Evolutionary conservation across 2,888 invertebrate genomes (phyloP), one percentile per base, ranked within the genome.

Genomic region (Lycaena phlaeas): DNA sequence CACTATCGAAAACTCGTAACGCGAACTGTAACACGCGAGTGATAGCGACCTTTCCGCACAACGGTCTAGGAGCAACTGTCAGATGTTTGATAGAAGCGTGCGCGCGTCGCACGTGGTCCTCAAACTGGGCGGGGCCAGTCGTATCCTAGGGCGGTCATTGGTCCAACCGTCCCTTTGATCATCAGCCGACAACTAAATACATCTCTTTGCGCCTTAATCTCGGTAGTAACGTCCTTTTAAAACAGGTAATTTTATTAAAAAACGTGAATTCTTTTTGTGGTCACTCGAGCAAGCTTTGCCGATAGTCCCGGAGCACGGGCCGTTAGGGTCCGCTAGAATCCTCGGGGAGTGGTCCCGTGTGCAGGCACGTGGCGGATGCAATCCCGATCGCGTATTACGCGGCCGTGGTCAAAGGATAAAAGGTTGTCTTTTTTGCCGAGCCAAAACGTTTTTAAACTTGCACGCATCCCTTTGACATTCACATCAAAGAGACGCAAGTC

Each of bases 211-310:
- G 74, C 77, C 81, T 82, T 82, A 84, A 84, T 82, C 82, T 82
- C 81, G 65, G 77, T 76, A 82, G 76, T 79, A 78, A 77, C 72
- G 71, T 82, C 73, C 81, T 79, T 81, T 82, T 79, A 82, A 82
- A 82, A 81, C 79, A 79, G 76, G 82, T 82, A 82, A 82, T 81
- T 77, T 81, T 72, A 79, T 82, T 81, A 79, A 81, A 79, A 50
- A 78, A 75, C 71, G 70, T 70, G 64, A 58, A 71, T 70, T 72
- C 68, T 71, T 74, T 79, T 76, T 71, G 71, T 69, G 74, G 70
- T 69, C 71, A 75, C 68, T 68, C 68, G 68, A 69, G 68, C 68
- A 65, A 67, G 59, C 63, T 59, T 49, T 54, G 59, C 57, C n/a
- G n/a, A n/a, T n/a, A n/a, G n/a, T n/a, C n/a, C n/a, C n/a, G n/a